Evolutionary conservation across 2,113 vertebrate genomes (phyloP).

Genomic region (Corythornis madagascariensis): DNA sequence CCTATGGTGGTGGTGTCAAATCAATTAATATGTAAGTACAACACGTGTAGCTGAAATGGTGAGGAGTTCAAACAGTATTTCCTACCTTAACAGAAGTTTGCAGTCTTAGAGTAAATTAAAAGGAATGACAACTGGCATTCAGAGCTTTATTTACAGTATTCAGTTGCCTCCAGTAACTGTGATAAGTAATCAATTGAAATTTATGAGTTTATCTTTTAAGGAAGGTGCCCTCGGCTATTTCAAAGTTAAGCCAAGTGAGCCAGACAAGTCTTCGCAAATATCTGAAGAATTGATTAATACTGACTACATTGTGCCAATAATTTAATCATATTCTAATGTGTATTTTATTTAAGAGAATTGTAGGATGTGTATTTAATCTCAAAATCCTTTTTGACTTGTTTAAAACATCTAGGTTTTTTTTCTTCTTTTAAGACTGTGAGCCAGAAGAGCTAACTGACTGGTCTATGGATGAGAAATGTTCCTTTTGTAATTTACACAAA

Average conservation of each 20-base stretch:
- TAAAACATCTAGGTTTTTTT: constrained; percentile 59
- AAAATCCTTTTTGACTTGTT: constrained; percentile 58
- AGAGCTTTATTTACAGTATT: neutral
- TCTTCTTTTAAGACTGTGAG: constrained; percentile 92
- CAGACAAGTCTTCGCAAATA: neutral
- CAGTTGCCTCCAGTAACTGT: neutral
- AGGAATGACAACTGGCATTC: neutral
- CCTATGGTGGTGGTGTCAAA: neutral
- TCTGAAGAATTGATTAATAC: neutral
- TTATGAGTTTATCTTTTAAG: neutral
- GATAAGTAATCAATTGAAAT: neutral
- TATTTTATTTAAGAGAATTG: neutral
- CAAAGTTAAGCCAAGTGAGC: neutral
- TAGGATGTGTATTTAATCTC: constrained; percentile 10
- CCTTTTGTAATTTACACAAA: constrained; percentile 95
- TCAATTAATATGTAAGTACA: neutral
- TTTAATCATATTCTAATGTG: neutral
- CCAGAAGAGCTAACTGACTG: constrained; percentile 95
- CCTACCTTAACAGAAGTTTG: neutral
- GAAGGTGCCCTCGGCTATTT: neutral
- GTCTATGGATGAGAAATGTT: constrained; percentile 92
- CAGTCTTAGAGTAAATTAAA: neutral
- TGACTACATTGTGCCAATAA: neutral
- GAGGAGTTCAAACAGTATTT: neutral
- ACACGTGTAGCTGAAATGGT: neutral